Base-by-base conservation (phyloP, 35 echinoderm and acorn worm genomes). In the Patiria miniata region DNA sequence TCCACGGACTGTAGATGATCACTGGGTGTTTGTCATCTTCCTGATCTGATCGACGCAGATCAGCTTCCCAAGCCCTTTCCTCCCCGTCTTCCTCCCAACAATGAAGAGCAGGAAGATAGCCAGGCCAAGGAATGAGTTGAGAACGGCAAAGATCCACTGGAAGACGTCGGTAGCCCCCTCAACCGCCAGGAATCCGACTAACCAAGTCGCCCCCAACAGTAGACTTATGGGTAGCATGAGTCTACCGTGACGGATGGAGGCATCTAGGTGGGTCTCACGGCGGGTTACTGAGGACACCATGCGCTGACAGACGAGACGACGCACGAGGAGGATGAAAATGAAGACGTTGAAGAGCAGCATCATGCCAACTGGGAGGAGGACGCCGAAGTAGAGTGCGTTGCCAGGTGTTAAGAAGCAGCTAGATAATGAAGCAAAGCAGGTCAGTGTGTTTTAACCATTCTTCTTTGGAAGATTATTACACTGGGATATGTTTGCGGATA, bases 331-430 rank as follows among this genome's bases (percentile, higher is more conserved):
- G 15, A 58, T 36, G 53, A 57, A 83, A 32, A 83, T 59, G 32
- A 83, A 8, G 30, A 83, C 36, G 36, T 83, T 83, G 81, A 51
- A 36, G 18, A 83, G 29, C 4, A 83, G 81, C 8, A 83, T 29
- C 12, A 57, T 17, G 10, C 81, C 81, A 51, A 83, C 57, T 8
- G 81, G 81, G 10, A 83, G 38, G 22, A 83, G 37, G 37, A 58
- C 81, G 14, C 81, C 81, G 29, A 59, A 83, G 54, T 65, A 83
- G 32, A 83, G 21, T 36, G 81, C n/a, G 34, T 83, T 39, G 19
- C 81, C 81, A 60, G 81, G 28, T 8, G 55, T 28, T 16, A 84
- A 58, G 30, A 84, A 84, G 37, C 82, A 84, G 34, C 82, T 84
- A n/a, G n/a, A n/a, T n/a, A n/a, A n/a, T n/a, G n/a, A n/a, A n/a